Percentiles rank a stretch among this genome's conserved stretches.
These are phyloP conservation scores for Myripristis jacobus DNA, from an alignment of 2,797 vertebrate genomes.

Conservation along the genomic window DNA sequence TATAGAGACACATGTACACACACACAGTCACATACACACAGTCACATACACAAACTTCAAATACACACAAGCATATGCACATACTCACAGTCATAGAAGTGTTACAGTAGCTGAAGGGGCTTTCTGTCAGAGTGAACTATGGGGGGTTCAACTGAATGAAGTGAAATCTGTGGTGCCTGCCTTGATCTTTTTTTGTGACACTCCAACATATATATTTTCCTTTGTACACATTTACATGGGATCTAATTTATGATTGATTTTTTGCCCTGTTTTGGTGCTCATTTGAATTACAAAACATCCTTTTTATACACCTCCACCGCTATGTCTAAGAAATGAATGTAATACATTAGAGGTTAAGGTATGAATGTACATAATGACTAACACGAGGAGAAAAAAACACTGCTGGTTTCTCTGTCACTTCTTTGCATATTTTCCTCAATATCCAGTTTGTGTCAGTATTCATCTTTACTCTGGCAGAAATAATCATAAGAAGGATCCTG, in stretches of 20 bases:
- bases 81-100: neutral
- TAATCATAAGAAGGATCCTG: slow-evolving; percentile 33
- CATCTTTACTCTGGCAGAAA: slow-evolving; percentile 29
- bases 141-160: neutral
- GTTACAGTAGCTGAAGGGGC: neutral
- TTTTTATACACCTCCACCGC: neutral
- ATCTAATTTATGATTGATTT: slow-evolving; percentile 23
- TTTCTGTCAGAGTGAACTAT: slow-evolving; percentile 4
- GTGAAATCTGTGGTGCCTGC: neutral
- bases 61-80: slow-evolving; percentile 1
- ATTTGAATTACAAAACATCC: slow-evolving; percentile 17
- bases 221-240: neutral
- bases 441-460: slow-evolving; percentile 45
- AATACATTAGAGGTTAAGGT: slow-evolving; percentile 28
- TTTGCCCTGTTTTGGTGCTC: neutral
- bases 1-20: slow-evolving; percentile 9
- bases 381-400: slow-evolving; percentile 12
- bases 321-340: slow-evolving; percentile 12
- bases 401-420: slow-evolving; percentile 19
- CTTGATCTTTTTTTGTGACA: slow-evolving; percentile 1
- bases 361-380: slow-evolving; percentile 33
- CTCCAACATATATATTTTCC: slow-evolving; percentile 6
- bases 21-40: neutral
- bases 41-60: slow-evolving; percentile 3
- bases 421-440: slow-evolving; percentile 24